Percentiles rank a stretch among this genome's conserved stretches.
These are phyloP conservation scores for Patella ulyssiponensis DNA, from an alignment of 2,888 invertebrate species.

Conservation along the genomic window DNA sequence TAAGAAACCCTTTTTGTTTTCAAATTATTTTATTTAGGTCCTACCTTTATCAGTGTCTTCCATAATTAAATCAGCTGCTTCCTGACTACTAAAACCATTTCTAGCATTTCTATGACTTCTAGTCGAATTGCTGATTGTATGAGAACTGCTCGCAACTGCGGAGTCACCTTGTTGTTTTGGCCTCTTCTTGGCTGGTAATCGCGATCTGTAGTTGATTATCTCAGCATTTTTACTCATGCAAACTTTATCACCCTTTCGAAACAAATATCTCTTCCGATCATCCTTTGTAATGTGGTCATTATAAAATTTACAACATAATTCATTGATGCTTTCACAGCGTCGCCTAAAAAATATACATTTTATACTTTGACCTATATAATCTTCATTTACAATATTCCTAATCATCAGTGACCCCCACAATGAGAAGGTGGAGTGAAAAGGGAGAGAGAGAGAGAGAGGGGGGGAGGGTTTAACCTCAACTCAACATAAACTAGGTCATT, in stretches of 20 bases:
- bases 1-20: no score
- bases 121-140: not conserved
- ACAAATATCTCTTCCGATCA: constrained; percentile 39
- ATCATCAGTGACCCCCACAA: no score
- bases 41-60: not conserved
- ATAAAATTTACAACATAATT: constrained; percentile 61
- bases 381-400: no score
- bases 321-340: constrained; percentile 62
- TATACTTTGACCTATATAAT: no score
- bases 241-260: constrained; percentile 60
- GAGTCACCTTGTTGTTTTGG: not conserved
- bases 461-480: no score
- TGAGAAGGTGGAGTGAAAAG: no score
- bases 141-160: not conserved
- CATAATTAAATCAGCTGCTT: not conserved
- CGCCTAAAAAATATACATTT: constrained; percentile 38
- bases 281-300: constrained; percentile 47
- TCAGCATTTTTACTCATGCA: constrained; percentile 61
- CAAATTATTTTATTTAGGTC: not conserved
- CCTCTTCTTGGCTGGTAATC: not conserved
- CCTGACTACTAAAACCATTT: not conserved
- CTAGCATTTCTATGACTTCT: not conserved
- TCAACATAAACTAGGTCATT: no score
- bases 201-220: constrained; percentile 34
- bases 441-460: no score